Evolutionary conservation across 2,888 invertebrate species (phyloP), one percentile per base, ranked within the genome.

Genomic region (Poecilobothrus nobilitatus): DNA sequence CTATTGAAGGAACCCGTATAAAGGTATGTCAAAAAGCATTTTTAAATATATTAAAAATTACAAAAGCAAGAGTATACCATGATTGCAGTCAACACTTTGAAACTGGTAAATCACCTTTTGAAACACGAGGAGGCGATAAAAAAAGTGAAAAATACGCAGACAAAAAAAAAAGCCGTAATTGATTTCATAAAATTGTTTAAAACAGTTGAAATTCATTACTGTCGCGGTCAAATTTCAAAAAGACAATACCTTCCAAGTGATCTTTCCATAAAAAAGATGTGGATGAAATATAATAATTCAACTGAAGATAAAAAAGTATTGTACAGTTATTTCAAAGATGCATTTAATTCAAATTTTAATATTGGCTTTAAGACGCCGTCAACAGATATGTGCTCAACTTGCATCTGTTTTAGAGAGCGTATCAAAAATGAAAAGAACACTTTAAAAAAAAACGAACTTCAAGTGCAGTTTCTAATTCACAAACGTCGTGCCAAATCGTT

Each of bases 401-500:
- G 73, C 67, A 27, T 71, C 4, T 9, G 65, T 21, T 65, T 70
- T 5, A n/a, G 15, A 33, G 70, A 71, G 63, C 8, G 66, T 44
- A 34, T 70, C 4, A 70, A 70, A 72, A 9, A 15, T 44, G 67
- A 68, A 68, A 66, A 63, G 34, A 65, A 41, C 37, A 18, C 3
- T 9, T 6, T 7, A 41, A 66, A 68, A 21, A 70, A 68, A 21
- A 67, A 67, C 22, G 22, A 68, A 12, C 12, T 72, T 22, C 70
- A 68, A 53, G 68, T 64, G 18, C 68, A 72, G 68, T 67, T 66
- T 18, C 41, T 68, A 12, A 67, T 74, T 12, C 74, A 74, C 65
- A 75, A 73, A 71, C 65, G 70, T 64, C 70, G 72, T 70, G 72
- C 70, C 12, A 73, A 75, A 63, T 70, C 73, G 21, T 75, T 76